Conservation (phyloP, 2,888 invertebrate species). For the Eurytoma adleriae region DNA sequence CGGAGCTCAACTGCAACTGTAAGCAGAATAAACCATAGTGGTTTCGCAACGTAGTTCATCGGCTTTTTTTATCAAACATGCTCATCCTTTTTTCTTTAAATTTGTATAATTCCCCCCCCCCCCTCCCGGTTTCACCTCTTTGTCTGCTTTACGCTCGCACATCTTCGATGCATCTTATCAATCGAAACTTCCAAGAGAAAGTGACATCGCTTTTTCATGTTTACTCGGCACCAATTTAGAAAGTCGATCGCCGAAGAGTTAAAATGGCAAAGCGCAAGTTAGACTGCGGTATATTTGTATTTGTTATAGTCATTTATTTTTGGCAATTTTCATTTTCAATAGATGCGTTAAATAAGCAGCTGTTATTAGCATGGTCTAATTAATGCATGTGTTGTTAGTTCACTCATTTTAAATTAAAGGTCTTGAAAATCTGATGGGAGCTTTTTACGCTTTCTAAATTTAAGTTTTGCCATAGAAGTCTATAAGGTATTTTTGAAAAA, state of each 20-base stretch:
- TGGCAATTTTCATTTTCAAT: not conserved
- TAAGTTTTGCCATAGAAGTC: constrained; percentile 44
- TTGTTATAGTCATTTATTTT: constrained; percentile 2
- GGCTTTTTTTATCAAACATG: constrained; percentile 39
- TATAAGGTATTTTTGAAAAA: constrained; percentile 5
- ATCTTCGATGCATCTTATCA: constrained; percentile 58
- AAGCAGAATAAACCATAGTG: no score
- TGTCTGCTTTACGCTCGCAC: constrained; percentile 37
- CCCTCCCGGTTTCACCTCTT: constrained; percentile 5
- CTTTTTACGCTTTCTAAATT: constrained; percentile 48
- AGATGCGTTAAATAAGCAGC: constrained; percentile 13
- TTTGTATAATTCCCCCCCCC: not conserved
- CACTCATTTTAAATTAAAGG: no score
- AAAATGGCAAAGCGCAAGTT: constrained; percentile 7
- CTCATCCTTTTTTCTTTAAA: constrained; percentile 37
- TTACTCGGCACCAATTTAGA: constrained; percentile 72
- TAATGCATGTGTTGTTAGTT: no score
- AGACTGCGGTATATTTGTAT: not conserved
- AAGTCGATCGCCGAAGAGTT: constrained; percentile 63
- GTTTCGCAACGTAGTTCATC: no score
- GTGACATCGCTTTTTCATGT: constrained; percentile 62
- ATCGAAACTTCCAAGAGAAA: constrained; percentile 65
- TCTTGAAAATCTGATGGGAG: no score
- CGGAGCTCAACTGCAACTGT: no score
- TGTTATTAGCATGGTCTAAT: no score